These are phyloP conservation scores for Helicorthomorpha holstii DNA, from an alignment of 1,140 invertebrate genomes.

Conservation along the genomic window DNA sequence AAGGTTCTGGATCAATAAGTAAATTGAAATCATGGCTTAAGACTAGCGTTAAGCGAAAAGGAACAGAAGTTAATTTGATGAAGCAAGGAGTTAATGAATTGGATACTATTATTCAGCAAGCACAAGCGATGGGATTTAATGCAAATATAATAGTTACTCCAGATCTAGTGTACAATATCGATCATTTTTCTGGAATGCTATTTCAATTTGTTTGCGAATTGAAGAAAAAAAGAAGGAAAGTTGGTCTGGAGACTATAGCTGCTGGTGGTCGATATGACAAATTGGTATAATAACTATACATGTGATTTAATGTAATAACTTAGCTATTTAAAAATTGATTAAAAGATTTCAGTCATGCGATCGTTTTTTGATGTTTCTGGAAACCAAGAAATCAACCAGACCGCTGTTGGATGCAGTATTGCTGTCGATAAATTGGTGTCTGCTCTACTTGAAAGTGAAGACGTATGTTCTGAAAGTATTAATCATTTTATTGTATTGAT, in stretches of 20 bases:
- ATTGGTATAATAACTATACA: slow-evolving; percentile 19
- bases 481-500: background rate
- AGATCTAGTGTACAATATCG: slow-evolving; percentile 41
- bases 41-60: background rate
- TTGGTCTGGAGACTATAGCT: slow-evolving; percentile 39
- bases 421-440: slow-evolving; percentile 47
- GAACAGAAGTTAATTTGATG: slow-evolving; percentile 39
- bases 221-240: slow-evolving; percentile 36
- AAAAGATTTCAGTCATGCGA: background rate
- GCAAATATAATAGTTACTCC: slow-evolving; percentile 45
- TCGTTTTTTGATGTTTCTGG: slow-evolving; percentile 12
- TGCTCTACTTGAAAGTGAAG: slow-evolving; percentile 27
- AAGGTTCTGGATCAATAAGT: slow-evolving; percentile 45
- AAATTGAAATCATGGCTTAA: slow-evolving; percentile 41
- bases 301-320: background rate
- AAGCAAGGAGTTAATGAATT: slow-evolving; percentile 53
- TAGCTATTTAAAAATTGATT: background rate
- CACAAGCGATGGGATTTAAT: slow-evolving; percentile 51
- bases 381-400: slow-evolving; percentile 30
- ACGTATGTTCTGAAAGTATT: slow-evolving; percentile 11
- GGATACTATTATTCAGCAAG: slow-evolving; percentile 46
- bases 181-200: slow-evolving; percentile 49
- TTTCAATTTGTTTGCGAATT: slow-evolving; percentile 48
- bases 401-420: slow-evolving; percentile 54
- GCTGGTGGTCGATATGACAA: slow-evolving; percentile 41